Base-by-base conservation (phyloP, 2,888 invertebrate genomes). In the Podotricha telesiphe region DNA sequence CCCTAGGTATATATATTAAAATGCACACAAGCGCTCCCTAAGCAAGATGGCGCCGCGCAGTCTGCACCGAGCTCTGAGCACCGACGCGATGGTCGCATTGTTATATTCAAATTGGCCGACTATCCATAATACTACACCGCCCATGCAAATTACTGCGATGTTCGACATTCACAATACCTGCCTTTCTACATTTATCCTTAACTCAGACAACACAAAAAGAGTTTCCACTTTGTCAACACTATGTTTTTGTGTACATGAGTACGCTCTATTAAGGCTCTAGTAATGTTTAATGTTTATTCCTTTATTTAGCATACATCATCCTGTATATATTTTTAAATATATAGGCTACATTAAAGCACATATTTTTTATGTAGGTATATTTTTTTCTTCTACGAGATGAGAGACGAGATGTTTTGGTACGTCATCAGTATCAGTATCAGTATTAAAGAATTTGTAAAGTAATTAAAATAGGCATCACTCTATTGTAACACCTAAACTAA, bases 21-120 rank as follows among this genome's bases (percentile, higher is more conserved):
- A 59, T 59, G 42, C 58, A 42, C 40, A 28, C 47, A 22, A 34
- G 63, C 34, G 34, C 63, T n/a, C 42, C 20, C 28, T 28, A 8
- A 58, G 56, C 66, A 51, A 66, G 48, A 66, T 59, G 66, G 59
- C 66, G 66, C 58, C 66, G 50, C 50, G 59, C 67, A 50, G 66
- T 61, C 66, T 67, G 56, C 50, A 13, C 17, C 64, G 28, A 13
- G 51, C 20, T 5, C 53, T 22, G 53, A 22, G 20, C 50, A 2
- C 17, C 20, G 47, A 17, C 42, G 13, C 42, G 11, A 13, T 13
- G 13, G 42, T 15, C 51, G 51, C 51, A 28, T 28, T 51, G 51
- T 51, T 51, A 7, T 51, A 51, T 51, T 51, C 51, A 51, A 51
- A 51, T 51, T 51, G 51, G 56, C 58, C 40, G 58, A 40, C 58